These are phyloP conservation scores for Proales similis DNA, from an alignment of 1,140 invertebrate species.

Conservation along the genomic window DNA sequence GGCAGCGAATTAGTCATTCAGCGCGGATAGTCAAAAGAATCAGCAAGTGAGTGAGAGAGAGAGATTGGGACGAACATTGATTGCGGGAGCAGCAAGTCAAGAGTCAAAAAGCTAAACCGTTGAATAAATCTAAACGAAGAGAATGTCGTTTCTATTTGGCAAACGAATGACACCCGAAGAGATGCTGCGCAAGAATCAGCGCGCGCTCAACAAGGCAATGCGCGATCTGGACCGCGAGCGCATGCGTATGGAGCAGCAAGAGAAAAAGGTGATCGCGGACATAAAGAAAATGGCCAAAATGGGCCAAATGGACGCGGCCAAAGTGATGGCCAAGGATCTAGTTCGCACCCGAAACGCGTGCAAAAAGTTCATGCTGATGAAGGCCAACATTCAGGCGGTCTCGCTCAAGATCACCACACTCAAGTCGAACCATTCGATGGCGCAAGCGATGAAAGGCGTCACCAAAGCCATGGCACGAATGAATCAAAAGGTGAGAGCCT, in stretches of 20 bases:
- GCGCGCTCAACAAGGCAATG: slow-evolving; percentile 97
- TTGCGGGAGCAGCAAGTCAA: too few relatives aligned
- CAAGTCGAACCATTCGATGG: slow-evolving; percentile 97
- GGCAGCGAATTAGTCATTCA: too few relatives aligned
- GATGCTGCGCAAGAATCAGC: slow-evolving; percentile 93
- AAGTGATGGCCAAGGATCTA: slow-evolving; percentile 98
- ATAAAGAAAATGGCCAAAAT: slow-evolving; percentile 99
- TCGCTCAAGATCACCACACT: slow-evolving; percentile 96
- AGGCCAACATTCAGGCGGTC: slow-evolving; percentile 95
- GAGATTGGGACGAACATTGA: too few relatives aligned
- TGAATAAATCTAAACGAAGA: too few relatives aligned
- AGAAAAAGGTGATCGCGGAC: slow-evolving; percentile 95
- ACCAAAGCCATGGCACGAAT: slow-evolving; percentile 96
- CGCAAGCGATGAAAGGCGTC: slow-evolving; percentile 97
- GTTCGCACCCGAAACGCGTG: slow-evolving; percentile 87
- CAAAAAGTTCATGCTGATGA: slow-evolving; percentile 99
- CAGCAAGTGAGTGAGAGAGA: too few relatives aligned
- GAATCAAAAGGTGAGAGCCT: slow-evolving; percentile 67
- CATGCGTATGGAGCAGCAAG: slow-evolving; percentile 91
- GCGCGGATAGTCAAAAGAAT: too few relatives aligned
- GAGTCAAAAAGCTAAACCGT: too few relatives aligned
- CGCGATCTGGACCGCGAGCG: slow-evolving; percentile 88
- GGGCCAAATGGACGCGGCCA: slow-evolving; percentile 99
- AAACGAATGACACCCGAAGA: slow-evolving; percentile 91
- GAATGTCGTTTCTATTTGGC: slow-evolving; percentile 69